Conservation (phyloP, 30 jellyfish, hydroid and myxozoan genomes). For the Mastigias papua region DNA sequence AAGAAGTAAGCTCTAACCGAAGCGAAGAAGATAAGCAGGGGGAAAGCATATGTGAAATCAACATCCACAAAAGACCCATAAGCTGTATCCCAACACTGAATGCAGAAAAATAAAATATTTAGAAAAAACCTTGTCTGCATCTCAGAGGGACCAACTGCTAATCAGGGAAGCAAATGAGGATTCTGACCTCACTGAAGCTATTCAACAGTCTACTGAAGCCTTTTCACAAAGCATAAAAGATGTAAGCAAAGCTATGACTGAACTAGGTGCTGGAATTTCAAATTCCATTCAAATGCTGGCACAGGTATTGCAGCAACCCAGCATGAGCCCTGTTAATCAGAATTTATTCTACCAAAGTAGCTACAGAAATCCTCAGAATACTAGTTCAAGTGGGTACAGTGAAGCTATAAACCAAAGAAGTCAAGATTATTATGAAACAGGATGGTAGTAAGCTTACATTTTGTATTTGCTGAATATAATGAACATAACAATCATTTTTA, state of each 20-base stretch:
- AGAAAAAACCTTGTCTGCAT: slow-evolving; percentile 54
- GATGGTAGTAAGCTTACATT: not conserved
- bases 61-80: too few species aligned
- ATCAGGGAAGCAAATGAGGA: slow-evolving; percentile 60
- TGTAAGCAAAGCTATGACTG: slow-evolving; percentile 64
- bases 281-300: slow-evolving; percentile 64
- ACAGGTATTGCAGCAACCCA: slow-evolving; percentile 60
- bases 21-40: too few species aligned
- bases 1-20: too few species aligned
- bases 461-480: not conserved
- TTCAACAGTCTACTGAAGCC: slow-evolving; percentile 57
- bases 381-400: slow-evolving; percentile 14
- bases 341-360: slow-evolving; percentile 49
- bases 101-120: slow-evolving; percentile 60
- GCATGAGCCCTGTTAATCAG: slow-evolving; percentile 52
- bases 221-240: slow-evolving; percentile 41
- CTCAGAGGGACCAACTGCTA: slow-evolving; percentile 55
- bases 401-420: slow-evolving; percentile 13
- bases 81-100: slow-evolving; percentile 40
- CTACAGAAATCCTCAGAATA: too few species aligned
- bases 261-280: slow-evolving; percentile 67
- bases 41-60: too few species aligned
- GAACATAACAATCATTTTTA: slow-evolving; percentile 1
- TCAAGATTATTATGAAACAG: slow-evolving; percentile 12
- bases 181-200: slow-evolving; percentile 50